phyloP scores from a whole-genome alignment of 2,888 invertebrate genomes.

The Drosophila kanekoi region DNA sequence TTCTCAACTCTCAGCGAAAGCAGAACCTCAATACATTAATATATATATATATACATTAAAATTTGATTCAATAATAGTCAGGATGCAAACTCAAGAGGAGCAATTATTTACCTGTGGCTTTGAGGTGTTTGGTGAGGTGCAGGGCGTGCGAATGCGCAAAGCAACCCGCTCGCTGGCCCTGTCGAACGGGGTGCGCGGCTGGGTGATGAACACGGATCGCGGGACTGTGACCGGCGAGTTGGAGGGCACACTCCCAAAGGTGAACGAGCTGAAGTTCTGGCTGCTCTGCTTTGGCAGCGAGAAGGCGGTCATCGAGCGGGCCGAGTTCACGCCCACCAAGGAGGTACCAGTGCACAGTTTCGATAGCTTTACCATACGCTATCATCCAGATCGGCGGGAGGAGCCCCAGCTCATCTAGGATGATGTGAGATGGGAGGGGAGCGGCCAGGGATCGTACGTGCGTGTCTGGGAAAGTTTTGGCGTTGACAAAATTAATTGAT shows the following conservation, averaged over 20 bases:
- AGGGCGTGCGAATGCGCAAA: conserved; percentile 83
- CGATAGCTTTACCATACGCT: conserved; percentile 86
- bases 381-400: conserved; percentile 17
- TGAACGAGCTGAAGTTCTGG: conserved; percentile 86
- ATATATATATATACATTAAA: background rate
- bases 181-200: conserved; percentile 86
- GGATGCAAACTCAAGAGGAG: conserved; percentile 35
- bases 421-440: background rate
- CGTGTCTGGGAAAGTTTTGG: background rate
- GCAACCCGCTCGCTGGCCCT: conserved; percentile 87
- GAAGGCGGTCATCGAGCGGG: conserved; percentile 89
- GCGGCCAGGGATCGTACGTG: background rate
- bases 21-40: background rate
- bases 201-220: conserved; percentile 88
- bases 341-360: conserved; percentile 86
- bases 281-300: conserved; percentile 90
- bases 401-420: background rate
- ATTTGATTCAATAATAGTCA: background rate
- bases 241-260: conserved; percentile 86
- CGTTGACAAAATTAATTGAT: conserved; percentile 41
- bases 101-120: conserved; percentile 72
- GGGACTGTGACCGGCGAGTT: conserved; percentile 88
- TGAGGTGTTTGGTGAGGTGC: conserved; percentile 75
- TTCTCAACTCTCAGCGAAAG: background rate
- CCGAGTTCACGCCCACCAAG: conserved; percentile 89